Evolutionary conservation across 2,113 vertebrate genomes (phyloP), one percentile per base, ranked within the genome.

Genomic region (Sigmodon hispidus): DNA sequence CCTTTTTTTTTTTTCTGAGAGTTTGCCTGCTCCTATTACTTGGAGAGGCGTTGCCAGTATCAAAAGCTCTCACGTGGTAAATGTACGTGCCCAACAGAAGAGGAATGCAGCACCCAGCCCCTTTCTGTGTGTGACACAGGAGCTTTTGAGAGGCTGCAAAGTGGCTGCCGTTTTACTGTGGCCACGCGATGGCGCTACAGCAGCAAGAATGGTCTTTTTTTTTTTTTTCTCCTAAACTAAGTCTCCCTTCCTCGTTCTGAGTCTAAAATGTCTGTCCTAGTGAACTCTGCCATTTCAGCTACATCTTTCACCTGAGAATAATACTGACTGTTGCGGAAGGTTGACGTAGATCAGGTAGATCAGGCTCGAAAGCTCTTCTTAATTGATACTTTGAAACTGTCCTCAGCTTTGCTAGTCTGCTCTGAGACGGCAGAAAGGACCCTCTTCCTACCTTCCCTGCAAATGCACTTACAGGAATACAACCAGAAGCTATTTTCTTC

Each of bases 171-270:
- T 94, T 94, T 61, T 11, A 2, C 1, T 1, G 1, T 11, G 0
- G 50, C 90, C 97, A 97, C 95, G 1, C 0, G 97, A 85, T 97
- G 97, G 97, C 88, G 43, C 6, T 94, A 57, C 91, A 26, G 16
- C 63, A 90, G 75, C 85, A 89, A 26, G 10, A 92, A 96, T 69
- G 43, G 11, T 34, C 0, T 10, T 7, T 5, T 16, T 13, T 50
- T 79, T 86, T 50, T 17, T 0, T 3, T 24, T 40, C 4, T 0
- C 7, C 45, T 67, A 22, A 1, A 0, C 22, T 1, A 0, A 45
- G 34, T 10, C 26, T 63, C 21, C 77, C 22, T 77, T 55, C 7
- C 9, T 50, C 29, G 31, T 63, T 22, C 21, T 31, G 65, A 40
- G 43, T 1, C 0, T 86, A 63, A 93, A 95, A 81, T 52, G 61